Percentiles rank a stretch among this genome's conserved stretches.
phyloP scores from a whole-genome alignment of 2,888 invertebrate species.

The Drosophila neutralis region DNA sequence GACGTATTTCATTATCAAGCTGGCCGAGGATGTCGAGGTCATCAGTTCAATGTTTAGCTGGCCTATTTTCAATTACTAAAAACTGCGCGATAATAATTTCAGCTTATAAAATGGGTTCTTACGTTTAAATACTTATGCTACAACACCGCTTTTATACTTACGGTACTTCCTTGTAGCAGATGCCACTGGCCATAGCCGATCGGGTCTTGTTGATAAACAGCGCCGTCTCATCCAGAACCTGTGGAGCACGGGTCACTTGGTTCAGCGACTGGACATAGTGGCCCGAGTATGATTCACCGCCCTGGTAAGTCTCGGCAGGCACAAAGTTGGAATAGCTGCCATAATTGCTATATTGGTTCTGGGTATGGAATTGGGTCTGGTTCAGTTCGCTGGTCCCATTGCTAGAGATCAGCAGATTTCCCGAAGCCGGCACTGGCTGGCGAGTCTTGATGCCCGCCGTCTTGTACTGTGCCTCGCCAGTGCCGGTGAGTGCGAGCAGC shows the following conservation, averaged over 20 bases:
- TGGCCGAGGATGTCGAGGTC: conserved; percentile 71
- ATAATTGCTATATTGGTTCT: conserved; percentile 27
- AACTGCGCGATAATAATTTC: conserved; percentile 35
- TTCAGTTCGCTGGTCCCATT: conserved; percentile 49
- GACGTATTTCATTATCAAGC: conserved; percentile 67
- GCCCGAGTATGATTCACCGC: conserved; percentile 40
- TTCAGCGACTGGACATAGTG: conserved; percentile 59
- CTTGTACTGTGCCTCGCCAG: conserved; percentile 70
- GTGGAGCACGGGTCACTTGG: conserved; percentile 83
- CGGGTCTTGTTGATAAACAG: conserved; percentile 84
- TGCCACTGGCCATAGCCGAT: conserved; percentile 81
- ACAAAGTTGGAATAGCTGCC: conserved; percentile 38
- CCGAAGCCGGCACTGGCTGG: conserved; percentile 59
- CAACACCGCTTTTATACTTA: conserved; percentile 68
- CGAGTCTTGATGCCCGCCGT: conserved; percentile 82
- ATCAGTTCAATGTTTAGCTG: conserved; percentile 59
- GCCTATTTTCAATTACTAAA: conserved; percentile 45
- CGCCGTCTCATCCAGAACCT: conserved; percentile 79
- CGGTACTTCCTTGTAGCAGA: conserved; percentile 84
- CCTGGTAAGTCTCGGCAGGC: conserved; percentile 75
- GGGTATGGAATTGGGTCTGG: conserved; percentile 14
- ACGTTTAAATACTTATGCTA: not conserved
- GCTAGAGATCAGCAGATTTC: conserved; percentile 52
- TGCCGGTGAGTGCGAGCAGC: conserved; percentile 31
- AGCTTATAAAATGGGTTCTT: conserved; percentile 13